Conservation (phyloP, 2,888 invertebrate genomes). For the Thumatha senex region DNA sequence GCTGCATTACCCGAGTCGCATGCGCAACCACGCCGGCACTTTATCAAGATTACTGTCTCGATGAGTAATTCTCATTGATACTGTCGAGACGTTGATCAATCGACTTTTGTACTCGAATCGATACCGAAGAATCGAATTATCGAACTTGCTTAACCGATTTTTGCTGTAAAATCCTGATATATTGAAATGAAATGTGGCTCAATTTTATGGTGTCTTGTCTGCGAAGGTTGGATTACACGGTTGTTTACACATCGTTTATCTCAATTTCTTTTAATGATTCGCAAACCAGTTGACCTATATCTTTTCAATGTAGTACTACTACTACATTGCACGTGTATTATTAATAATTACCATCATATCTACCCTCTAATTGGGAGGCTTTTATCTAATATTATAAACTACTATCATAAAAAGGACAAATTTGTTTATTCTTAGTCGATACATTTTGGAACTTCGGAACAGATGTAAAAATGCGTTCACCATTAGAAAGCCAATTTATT, state of each 20-base stretch:
- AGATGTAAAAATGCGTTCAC: too few species aligned
- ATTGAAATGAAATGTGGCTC: constrained; percentile 40
- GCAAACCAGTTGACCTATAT: constrained; percentile 15
- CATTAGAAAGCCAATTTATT: too few species aligned
- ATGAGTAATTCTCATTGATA: constrained; percentile 69
- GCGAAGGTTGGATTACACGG: constrained; percentile 18
- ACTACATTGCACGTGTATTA: too few species aligned
- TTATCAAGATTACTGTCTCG: constrained; percentile 71
- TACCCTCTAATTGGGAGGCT: too few species aligned
- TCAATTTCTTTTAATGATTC: constrained; percentile 13
- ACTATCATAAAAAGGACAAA: too few species aligned
- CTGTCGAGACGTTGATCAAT: constrained; percentile 68
- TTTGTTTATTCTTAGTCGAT: too few species aligned
- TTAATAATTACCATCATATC: too few species aligned
- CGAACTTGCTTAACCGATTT: constrained; percentile 28
- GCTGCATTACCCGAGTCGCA: constrained; percentile 27
- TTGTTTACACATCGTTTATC: constrained; percentile 17
- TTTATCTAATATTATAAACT: too few species aligned
- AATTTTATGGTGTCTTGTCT: constrained; percentile 33
- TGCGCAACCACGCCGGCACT: constrained; percentile 46
- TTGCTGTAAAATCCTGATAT: constrained; percentile 45
- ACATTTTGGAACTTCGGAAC: too few species aligned
- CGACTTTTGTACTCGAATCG: constrained; percentile 56
- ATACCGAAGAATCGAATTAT: constrained; percentile 39
- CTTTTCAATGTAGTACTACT: too few species aligned